These are phyloP conservation scores for Pseudomyrmex cubaensis DNA, from an alignment of 1,140 invertebrate genomes.

Conservation along the genomic window DNA sequence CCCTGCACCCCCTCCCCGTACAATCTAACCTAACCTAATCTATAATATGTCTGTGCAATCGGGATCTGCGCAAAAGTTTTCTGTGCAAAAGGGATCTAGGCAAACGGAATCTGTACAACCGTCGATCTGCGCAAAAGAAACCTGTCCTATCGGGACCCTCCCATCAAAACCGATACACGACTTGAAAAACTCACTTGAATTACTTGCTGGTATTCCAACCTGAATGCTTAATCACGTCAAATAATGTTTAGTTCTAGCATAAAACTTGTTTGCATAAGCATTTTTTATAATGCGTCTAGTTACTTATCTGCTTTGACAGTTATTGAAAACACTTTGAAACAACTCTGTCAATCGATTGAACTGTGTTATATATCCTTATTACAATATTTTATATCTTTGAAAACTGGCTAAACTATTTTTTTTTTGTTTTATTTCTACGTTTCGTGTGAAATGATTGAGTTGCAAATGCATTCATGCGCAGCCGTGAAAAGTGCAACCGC, in stretches of 20 bases:
- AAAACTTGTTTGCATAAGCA: neutral
- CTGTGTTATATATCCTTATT: no score
- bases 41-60: no score
- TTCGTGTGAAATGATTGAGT: neutral
- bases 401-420: neutral
- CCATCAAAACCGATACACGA: no score
- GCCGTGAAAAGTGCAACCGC: neutral
- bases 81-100: no score
- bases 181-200: neutral
- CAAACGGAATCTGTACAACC: no score
- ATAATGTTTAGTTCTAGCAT: neutral
- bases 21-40: no score
- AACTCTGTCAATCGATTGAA: neutral
- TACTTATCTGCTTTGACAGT: neutral
- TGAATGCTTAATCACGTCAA: constrained; percentile 4
- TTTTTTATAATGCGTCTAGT: neutral
- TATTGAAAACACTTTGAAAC: neutral
- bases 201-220: neutral
- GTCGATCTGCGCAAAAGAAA: no score
- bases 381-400: no score
- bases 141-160: no score
- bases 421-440: neutral
- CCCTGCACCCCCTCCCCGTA: no score
- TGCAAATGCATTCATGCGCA: constrained; percentile 21
- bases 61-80: no score